Conservation (phyloP, 1,140 invertebrate genomes). For the Pseudachorutes palmiensis region DNA sequence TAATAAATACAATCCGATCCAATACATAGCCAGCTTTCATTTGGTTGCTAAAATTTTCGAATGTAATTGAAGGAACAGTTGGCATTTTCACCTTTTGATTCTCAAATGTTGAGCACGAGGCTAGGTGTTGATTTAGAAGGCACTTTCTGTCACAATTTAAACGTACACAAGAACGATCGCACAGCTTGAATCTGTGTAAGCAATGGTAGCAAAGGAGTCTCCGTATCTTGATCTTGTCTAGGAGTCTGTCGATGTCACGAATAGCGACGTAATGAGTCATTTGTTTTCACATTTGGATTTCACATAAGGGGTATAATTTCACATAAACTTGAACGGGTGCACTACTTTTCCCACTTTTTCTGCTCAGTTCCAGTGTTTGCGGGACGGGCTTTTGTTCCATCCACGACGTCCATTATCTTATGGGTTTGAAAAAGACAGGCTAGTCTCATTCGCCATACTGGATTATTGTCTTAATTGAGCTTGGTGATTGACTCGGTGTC, state of each 20-base stretch:
- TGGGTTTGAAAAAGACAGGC: too few relatives aligned
- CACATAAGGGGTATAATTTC: too few relatives aligned
- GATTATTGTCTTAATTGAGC: too few relatives aligned
- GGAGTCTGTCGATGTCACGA: background rate
- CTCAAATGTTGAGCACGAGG: background rate
- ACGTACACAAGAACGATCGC: background rate
- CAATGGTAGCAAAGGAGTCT: constrained; percentile 1
- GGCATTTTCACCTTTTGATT: constrained; percentile 7
- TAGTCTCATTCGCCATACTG: too few relatives aligned
- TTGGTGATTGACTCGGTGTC: too few relatives aligned
- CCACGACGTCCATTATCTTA: too few relatives aligned
- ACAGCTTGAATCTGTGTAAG: background rate
- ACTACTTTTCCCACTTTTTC: too few relatives aligned
- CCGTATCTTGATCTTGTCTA: background rate
- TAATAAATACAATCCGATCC: too few relatives aligned
- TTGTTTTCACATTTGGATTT: background rate
- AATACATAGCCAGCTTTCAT: constrained; percentile 6
- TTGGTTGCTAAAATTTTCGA: constrained; percentile 13
- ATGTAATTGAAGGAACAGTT: background rate
- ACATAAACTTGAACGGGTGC: too few relatives aligned
- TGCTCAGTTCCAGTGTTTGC: too few relatives aligned
- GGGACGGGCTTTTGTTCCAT: too few relatives aligned
- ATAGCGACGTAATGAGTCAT: background rate
- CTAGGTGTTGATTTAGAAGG: background rate
- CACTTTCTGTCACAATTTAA: background rate